Evolutionary conservation across 2,888 invertebrate genomes (phyloP).

Genomic region (Synergus japonicus): DNA sequence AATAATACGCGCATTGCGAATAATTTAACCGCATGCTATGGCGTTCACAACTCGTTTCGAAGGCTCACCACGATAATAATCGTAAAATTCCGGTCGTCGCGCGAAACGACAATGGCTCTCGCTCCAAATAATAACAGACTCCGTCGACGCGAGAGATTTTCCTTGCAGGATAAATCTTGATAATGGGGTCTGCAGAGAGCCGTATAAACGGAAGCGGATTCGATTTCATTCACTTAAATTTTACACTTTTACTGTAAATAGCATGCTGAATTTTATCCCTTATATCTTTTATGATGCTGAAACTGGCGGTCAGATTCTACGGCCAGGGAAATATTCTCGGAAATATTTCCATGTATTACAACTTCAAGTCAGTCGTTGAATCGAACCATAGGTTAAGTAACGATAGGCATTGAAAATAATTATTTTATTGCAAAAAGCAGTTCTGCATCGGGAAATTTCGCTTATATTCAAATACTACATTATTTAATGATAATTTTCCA

Average conservation of each 20-base stretch:
- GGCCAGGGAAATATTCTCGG: no score
- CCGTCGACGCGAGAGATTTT: constrained; percentile 7
- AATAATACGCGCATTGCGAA: constrained; percentile 7
- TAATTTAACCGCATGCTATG: constrained; percentile 19
- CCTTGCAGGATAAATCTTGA: constrained; percentile 8
- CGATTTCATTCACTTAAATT: neutral
- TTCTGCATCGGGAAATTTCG: no score
- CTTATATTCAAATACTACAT: no score
- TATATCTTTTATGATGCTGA: no score
- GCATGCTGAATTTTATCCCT: neutral
- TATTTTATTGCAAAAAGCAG: no score
- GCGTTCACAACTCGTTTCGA: constrained; percentile 33
- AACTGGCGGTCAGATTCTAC: no score
- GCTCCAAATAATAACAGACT: constrained; percentile 38
- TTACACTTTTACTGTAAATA: neutral
- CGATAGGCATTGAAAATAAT: no score
- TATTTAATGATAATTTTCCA: no score
- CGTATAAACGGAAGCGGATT: neutral
- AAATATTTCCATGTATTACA: no score
- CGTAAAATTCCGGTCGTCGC: constrained; percentile 50
- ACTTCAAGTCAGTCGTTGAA: no score
- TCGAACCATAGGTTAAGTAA: no score
- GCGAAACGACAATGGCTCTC: constrained; percentile 43
- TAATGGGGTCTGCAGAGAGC: neutral
- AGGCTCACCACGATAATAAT: constrained; percentile 47